These are phyloP conservation scores for Polyommatus icarus DNA, from an alignment of 2,888 invertebrate species.

Conservation along the genomic window DNA sequence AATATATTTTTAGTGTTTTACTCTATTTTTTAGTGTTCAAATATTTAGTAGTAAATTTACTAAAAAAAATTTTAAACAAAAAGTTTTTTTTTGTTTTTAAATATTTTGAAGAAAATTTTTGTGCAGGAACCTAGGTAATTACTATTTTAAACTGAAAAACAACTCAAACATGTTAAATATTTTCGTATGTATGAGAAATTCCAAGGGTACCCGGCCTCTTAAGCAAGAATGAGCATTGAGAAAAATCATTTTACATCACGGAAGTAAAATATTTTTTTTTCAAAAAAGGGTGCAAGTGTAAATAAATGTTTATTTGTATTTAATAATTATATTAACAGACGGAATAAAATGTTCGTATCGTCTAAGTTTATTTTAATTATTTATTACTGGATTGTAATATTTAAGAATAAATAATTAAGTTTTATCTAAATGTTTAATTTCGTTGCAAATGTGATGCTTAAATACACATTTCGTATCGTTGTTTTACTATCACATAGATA, in stretches of 20 bases:
- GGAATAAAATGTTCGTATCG: background rate
- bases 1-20: too few relatives aligned
- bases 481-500: background rate
- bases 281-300: background rate
- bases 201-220: too few relatives aligned
- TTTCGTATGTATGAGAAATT: too few relatives aligned
- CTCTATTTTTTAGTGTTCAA: too few relatives aligned
- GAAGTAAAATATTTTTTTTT: background rate
- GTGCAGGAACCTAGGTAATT: too few relatives aligned
- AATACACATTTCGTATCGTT: background rate
- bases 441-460: background rate
- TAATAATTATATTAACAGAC: background rate
- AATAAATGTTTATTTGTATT: background rate
- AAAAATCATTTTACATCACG: too few relatives aligned
- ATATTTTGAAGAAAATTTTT: too few relatives aligned
- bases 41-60: too few relatives aligned
- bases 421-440: background rate
- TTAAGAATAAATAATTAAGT: slow-evolving; percentile 2
- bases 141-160: too few relatives aligned
- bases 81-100: too few relatives aligned
- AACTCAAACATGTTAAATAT: too few relatives aligned
- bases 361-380: slow-evolving; percentile 6
- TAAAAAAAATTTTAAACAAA: too few relatives aligned
- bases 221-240: background rate
- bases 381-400: background rate